These are phyloP conservation scores for Sceloporus undulatus DNA, from an alignment of 2,113 vertebrate genomes.

Conservation along the genomic window DNA sequence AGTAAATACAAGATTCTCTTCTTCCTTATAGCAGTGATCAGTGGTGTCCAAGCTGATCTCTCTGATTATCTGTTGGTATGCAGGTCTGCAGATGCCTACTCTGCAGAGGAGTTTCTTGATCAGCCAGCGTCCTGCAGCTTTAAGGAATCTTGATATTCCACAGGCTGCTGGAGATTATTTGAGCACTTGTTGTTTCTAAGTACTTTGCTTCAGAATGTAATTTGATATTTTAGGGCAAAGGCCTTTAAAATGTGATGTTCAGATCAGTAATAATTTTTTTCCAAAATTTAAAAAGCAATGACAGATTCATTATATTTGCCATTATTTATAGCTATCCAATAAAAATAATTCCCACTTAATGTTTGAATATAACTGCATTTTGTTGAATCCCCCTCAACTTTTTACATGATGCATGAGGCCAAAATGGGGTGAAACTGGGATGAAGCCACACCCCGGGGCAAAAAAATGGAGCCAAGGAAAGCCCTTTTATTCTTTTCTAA, in stretches of 20 bases:
- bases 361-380: neutral
- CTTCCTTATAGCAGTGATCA: neutral
- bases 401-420: neutral
- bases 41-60: neutral
- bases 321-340: too few relatives aligned
- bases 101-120: neutral
- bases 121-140: neutral
- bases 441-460: too few relatives aligned
- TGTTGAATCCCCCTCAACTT: neutral
- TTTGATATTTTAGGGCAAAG: neutral
- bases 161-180: neutral
- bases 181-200: neutral
- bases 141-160: neutral
- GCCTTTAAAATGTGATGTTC: neutral
- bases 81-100: neutral
- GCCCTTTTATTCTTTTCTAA: too few relatives aligned
- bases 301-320: too few relatives aligned
- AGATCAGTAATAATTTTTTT: neutral
- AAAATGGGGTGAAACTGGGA: too few relatives aligned
- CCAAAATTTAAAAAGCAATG: too few relatives aligned
- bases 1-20: neutral
- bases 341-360: neutral
- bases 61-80: neutral
- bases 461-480: too few relatives aligned
- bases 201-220: neutral